Evolutionary conservation across 2,888 invertebrate species (phyloP), one percentile per base, ranked within the genome.

Genomic region (Omphaloscelis lunosa): DNA sequence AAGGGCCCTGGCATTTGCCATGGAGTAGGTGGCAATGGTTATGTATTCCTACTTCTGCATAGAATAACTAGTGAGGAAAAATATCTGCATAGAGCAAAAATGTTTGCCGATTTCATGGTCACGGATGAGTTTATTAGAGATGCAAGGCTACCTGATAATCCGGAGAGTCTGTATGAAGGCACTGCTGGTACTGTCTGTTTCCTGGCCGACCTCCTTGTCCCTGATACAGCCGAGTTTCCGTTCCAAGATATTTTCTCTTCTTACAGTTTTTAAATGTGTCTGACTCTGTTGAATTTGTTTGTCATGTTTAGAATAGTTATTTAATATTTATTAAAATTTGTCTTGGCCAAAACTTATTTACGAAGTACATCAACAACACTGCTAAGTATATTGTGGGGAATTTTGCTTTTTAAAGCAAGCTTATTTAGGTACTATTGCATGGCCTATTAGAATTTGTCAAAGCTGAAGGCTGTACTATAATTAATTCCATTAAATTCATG

Each of bases 1-100:
- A 99, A 99, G 94, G 99, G 99, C 0, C 99, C 99, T 15, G 98
- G 99, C 0, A 97, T 99, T 80, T 99, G 99, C 91, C 99, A 99
- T 90, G 99, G 99, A 1, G 97, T 99, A 0, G 98, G 98, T 34
- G 99, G 99, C 53, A 98, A 97, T 93, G 98, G 98, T 23, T 98
- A 98, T 93, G 98, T 98, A 0, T 98, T 98, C 89, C 94, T 99
- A 65, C 94, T 98, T 0, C 94, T 99, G 15, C 98, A 98, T 90
- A 97, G 98, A 83, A 94, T 99, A 72, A 98, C 98, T 20, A 97
- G 97, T 15, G 97, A 98, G 83, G 92, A 95, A 11, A 97, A 97
- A 91, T 97, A 98, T 93, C 95, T 98, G n/a, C 96, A 98, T 89
- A 97, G 98, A 88, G 99, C 99, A 1, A 95, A 97, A 72, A 97